Conservation (phyloP, 2,888 invertebrate species). For the Amorpha juglandis region DNA sequence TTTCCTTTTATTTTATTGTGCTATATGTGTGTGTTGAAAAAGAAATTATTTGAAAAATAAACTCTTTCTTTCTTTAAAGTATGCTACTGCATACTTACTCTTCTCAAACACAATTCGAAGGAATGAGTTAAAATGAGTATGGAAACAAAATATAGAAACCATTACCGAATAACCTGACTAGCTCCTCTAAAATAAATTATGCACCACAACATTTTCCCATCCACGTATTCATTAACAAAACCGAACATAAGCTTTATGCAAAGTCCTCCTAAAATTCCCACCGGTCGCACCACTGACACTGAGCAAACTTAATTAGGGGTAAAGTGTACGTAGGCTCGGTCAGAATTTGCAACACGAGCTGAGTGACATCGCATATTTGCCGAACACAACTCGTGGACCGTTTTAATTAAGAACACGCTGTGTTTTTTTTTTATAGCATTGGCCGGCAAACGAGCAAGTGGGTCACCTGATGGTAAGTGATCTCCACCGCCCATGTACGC, state of each 20-base stretch:
- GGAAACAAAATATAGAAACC: too few relatives aligned
- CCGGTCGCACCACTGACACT: constrained; percentile 2
- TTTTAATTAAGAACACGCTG: constrained; percentile 11
- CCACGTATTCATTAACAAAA: constrained; percentile 18
- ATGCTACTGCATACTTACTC: too few relatives aligned
- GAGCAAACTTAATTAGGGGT: constrained; percentile 23
- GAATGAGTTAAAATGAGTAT: too few relatives aligned
- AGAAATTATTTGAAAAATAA: too few relatives aligned
- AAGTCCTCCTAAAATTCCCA: constrained; percentile 16
- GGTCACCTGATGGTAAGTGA: too few relatives aligned
- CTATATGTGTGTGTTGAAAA: too few relatives aligned
- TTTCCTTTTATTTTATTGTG: too few relatives aligned
- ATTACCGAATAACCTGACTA: too few relatives aligned
- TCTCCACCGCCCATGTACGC: background rate
- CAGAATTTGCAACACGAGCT: constrained; percentile 12
- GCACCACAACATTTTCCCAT: background rate
- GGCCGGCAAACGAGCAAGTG: too few relatives aligned
- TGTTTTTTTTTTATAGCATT: background rate
- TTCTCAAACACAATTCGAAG: too few relatives aligned
- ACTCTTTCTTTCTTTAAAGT: too few relatives aligned
- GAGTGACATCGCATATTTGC: constrained; percentile 18
- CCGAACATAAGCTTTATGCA: background rate
- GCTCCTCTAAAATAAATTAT: background rate
- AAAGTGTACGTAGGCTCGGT: constrained; percentile 18
- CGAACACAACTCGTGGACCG: background rate